Evolutionary conservation across 2,888 invertebrate species (phyloP).

Genomic region (Eubasilissa splendida): DNA sequence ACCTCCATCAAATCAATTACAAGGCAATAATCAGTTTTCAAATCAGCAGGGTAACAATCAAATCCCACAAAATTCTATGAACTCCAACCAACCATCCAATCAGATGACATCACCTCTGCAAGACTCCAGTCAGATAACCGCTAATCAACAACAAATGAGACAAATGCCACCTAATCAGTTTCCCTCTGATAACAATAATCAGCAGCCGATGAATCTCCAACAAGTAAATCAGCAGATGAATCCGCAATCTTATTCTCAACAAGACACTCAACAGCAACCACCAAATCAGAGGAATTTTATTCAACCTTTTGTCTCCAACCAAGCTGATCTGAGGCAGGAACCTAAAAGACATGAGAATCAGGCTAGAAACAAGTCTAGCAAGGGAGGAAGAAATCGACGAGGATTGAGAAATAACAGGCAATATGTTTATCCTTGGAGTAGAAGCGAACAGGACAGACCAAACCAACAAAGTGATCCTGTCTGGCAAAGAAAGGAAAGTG

Average conservation of each 20-base stretch:
- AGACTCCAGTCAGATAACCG: conserved; percentile 1
- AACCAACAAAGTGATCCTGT: conserved; percentile 40
- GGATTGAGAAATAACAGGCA: conserved; percentile 46
- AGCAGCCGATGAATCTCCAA: conserved; percentile 5
- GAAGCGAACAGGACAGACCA: conserved; percentile 49
- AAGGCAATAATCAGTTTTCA: conserved; percentile 14
- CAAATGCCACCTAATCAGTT: conserved; percentile 33
- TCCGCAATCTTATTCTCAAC: background rate
- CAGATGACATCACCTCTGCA: conserved; percentile 1
- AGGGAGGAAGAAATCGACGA: conserved; percentile 45
- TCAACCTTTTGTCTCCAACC: background rate
- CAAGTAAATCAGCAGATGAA: conserved; percentile 9
- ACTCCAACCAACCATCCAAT: conserved; percentile 22
- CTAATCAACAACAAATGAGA: conserved; percentile 11
- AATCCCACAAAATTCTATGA: conserved; percentile 24
- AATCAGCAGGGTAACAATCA: conserved; percentile 15
- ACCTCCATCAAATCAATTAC: conserved; percentile 25
- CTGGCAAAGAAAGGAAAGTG: conserved; percentile 50
- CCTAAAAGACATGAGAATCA: conserved; percentile 43
- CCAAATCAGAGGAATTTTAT: conserved; percentile 15
- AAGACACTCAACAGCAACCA: conserved; percentile 5
- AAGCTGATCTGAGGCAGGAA: conserved; percentile 37
- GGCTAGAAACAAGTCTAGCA: conserved; percentile 36
- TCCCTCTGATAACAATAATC: conserved; percentile 3
- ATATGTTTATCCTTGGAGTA: conserved; percentile 52